phyloP scores from a whole-genome alignment of 2,113 vertebrate species.

The Entomyzon cyanotis region DNA sequence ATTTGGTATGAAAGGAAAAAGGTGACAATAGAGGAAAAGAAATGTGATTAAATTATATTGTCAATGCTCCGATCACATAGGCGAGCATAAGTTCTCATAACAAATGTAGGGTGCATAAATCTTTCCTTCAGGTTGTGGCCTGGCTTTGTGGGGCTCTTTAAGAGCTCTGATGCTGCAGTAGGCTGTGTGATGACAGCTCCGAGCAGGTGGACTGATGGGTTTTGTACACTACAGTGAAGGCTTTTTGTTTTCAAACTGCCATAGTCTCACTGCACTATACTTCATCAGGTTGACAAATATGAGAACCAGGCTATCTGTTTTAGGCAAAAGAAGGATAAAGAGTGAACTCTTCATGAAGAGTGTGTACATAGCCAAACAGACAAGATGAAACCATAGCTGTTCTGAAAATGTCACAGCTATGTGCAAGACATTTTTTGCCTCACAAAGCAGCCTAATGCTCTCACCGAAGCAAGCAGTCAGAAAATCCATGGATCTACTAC shows the following conservation, averaged over 20 bases:
- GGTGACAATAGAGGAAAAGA: slow-evolving; percentile 6
- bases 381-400: slow-evolving; percentile 18
- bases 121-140: slow-evolving; percentile 29
- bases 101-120: slow-evolving; percentile 30
- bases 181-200: slow-evolving; percentile 41
- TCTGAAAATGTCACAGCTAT: neutral
- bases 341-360: slow-evolving; percentile 23
- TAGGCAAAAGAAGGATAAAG: slow-evolving; percentile 54
- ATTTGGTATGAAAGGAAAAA: slow-evolving; percentile 35
- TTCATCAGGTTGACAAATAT: slow-evolving; percentile 34
- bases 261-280: slow-evolving; percentile 27
- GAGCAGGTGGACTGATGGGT: slow-evolving; percentile 9
- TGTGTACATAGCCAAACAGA: neutral
- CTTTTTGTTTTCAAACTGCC: slow-evolving; percentile 54
- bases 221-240: slow-evolving; percentile 48
- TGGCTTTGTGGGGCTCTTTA: slow-evolving; percentile 43
- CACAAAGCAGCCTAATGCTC: neutral
- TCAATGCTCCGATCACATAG: neutral
- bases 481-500: neutral
- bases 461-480: neutral
- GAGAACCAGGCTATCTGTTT: slow-evolving; percentile 47
- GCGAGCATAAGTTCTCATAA: neutral
- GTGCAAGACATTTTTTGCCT: neutral
- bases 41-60: neutral
- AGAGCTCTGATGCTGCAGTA: slow-evolving; percentile 34